These are phyloP conservation scores for Macaca fascicularis DNA, from an alignment of 2,113 vertebrate genomes.

Conservation along the genomic window DNA sequence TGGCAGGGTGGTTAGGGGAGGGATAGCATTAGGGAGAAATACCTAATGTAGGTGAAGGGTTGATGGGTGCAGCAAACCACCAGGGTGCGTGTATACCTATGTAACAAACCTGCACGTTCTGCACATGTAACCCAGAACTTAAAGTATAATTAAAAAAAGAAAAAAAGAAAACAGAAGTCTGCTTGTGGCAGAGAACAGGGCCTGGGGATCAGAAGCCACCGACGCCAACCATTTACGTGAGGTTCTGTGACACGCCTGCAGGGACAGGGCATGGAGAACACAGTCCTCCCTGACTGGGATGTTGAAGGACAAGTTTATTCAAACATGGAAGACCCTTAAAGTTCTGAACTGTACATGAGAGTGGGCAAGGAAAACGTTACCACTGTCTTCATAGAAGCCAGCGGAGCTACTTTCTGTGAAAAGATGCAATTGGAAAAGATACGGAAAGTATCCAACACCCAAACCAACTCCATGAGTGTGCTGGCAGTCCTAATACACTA, in stretches of 20 bases:
- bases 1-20: too few species aligned
- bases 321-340: background rate
- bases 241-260: background rate
- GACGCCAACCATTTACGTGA: too few species aligned
- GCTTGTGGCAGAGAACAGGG: background rate
- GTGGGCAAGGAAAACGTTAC: background rate
- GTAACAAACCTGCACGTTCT: too few species aligned
- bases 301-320: background rate
- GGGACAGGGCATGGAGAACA: background rate
- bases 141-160: too few species aligned
- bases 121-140: too few species aligned
- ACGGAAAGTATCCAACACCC: background rate
- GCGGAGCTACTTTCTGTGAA: background rate
- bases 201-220: background rate
- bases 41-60: too few species aligned
- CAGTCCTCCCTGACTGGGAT: too few species aligned
- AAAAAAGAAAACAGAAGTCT: too few species aligned
- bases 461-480: background rate
- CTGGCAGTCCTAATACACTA: background rate
- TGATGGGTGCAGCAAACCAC: too few species aligned
- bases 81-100: too few species aligned
- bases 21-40: too few species aligned
- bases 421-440: background rate
- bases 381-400: background rate
- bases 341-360: background rate